A percentile compares a stretch with the other conserved stretches of the same genome.
Conservation (phyloP, 1,140 invertebrate genomes). For the Drosophila sechellia region DNA sequence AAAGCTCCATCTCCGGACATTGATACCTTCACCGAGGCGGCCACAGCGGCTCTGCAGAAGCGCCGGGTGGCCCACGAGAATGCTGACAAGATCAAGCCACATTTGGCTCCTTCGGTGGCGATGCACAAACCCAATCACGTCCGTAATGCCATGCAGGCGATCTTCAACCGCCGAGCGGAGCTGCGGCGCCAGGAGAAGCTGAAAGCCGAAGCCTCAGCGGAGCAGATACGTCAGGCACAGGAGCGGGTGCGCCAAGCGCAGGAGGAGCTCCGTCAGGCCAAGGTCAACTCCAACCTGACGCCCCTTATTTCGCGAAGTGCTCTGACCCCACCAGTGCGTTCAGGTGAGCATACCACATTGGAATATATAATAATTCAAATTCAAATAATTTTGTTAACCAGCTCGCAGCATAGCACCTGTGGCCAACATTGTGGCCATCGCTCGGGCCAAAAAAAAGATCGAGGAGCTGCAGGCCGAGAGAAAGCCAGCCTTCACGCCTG, state of each 20-base stretch:
- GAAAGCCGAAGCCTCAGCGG: slow-evolving; percentile 59
- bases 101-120: neutral
- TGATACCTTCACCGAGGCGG: slow-evolving; percentile 58
- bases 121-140: slow-evolving; percentile 72
- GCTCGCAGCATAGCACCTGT: slow-evolving; percentile 87
- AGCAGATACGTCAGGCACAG: slow-evolving; percentile 64
- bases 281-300: slow-evolving; percentile 60
- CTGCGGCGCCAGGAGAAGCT: slow-evolving; percentile 65
- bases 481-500: slow-evolving; percentile 85
- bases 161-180: slow-evolving; percentile 70
- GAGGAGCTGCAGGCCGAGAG: slow-evolving; percentile 84
- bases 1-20: slow-evolving; percentile 70
- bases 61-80: slow-evolving; percentile 85
- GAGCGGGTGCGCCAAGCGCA: slow-evolving; percentile 70
- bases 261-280: slow-evolving; percentile 59
- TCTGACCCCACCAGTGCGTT: slow-evolving; percentile 59
- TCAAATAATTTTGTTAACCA: slow-evolving; percentile 4
- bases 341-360: slow-evolving; percentile 25
- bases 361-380: neutral
- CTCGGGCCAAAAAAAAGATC: slow-evolving; percentile 87
- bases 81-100: slow-evolving; percentile 60
- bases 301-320: slow-evolving; percentile 70
- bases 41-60: slow-evolving; percentile 68
- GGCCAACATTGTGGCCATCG: slow-evolving; percentile 86
- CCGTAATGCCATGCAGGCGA: slow-evolving; percentile 79